Evolutionary conservation across 92 coral and sea anemone genomes (phyloP), one percentile per base, ranked within the genome.

Genomic region (Isaurus tuberculatus): DNA sequence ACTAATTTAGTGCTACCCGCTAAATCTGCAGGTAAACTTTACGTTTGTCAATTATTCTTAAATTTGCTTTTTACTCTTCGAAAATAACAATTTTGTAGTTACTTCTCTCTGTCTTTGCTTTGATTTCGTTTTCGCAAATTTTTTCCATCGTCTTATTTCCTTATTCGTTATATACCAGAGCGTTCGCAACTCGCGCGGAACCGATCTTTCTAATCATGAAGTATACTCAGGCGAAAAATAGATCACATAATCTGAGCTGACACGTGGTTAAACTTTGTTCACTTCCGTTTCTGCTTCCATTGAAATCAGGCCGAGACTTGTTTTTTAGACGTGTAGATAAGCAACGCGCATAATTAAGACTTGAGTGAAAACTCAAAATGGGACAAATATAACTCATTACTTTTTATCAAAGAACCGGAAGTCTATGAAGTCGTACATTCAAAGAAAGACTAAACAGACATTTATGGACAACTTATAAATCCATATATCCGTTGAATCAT

Each of bases 381-480:
- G 23, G 7, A 55, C 25, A n/a, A 55, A 55, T 19, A 20, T 55
- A 55, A 55, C 63, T 63, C 34, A 28, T 29, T 63, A 63, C 31
- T 63, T 26, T 14, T 14, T 63, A 27, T 63, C 20, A 27, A 26
- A 28, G 17, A 63, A 9, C 69, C 33, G 69, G 69, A 20, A 71
- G 78, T 71, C 31, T 71, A 40, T 14, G 36, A 25, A 10, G 33
- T 63, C 69, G 31, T 63, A 63, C 69, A 10, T 63, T 55, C n/a
- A 19, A 19, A 13, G 46, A 55, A 22, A 19, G 27, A 19, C 26
- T 29, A 15, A 63, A 63, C 33, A 63, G 27, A 11, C 8, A 26
- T 63, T 13, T 22, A 37, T 69, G 73, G 33, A 71, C n/a, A 1
- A 13, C 36, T 63, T 9, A 63, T 33, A 8, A 11, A 27, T 29